Evolutionary conservation across 2,797 vertebrate species (phyloP).

Genomic region (Denticeps clupeoides): DNA sequence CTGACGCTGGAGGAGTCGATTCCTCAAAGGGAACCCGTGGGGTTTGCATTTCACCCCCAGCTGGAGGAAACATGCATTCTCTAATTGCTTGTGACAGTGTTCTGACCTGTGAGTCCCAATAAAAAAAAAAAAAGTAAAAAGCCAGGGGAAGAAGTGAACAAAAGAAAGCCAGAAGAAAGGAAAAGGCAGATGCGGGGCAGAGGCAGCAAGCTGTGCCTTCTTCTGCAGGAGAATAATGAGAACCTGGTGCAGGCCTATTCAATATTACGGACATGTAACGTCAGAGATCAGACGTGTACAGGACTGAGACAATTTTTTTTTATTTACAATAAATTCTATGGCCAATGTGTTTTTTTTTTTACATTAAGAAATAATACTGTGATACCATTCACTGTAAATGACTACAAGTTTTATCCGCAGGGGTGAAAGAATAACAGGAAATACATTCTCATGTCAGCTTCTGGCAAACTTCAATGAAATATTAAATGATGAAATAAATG

Average conservation of each 20-base stretch:
- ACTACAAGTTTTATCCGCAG: too few relatives aligned
- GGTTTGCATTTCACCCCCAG: constrained; percentile 22
- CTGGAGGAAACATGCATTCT: constrained; percentile 25
- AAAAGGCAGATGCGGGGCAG: constrained; percentile 1
- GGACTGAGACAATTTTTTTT: too few relatives aligned
- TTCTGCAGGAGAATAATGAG: constrained; percentile 56
- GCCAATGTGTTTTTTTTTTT: too few relatives aligned
- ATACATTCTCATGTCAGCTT: too few relatives aligned
- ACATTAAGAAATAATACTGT: too few relatives aligned
- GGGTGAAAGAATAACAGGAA: too few relatives aligned
- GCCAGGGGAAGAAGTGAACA: constrained; percentile 6
- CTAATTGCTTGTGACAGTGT: constrained; percentile 44
- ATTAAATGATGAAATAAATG: too few relatives aligned
- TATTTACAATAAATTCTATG: too few relatives aligned
- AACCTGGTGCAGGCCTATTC: constrained; percentile 47
- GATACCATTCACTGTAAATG: too few relatives aligned
- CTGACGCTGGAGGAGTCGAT: constrained; percentile 32
- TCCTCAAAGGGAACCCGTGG: constrained; percentile 31
- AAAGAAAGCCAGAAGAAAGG: constrained; percentile 4
- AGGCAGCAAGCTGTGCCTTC: constrained; percentile 56
- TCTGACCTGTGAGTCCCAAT: constrained; percentile 27
- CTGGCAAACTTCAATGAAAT: too few relatives aligned
- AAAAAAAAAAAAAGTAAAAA: constrained; percentile 11
- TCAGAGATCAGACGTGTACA: not conserved
- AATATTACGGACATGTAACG: not conserved